Percentiles rank a stretch among this genome's conserved stretches.
These are phyloP conservation scores for Panthera tigris DNA, from an alignment of 2,113 vertebrate genomes.

Conservation along the genomic window DNA sequence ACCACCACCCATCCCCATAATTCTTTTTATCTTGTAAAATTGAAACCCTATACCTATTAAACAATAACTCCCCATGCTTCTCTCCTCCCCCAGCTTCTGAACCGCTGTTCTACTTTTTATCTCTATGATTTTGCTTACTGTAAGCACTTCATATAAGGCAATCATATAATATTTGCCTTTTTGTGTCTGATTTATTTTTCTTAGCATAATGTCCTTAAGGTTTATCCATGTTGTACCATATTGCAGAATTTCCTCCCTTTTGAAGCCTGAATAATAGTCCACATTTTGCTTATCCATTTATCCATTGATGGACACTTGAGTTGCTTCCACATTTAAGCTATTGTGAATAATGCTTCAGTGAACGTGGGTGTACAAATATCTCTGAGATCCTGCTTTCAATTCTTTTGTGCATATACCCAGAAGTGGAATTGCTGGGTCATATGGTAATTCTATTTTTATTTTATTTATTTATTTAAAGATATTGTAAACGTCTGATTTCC, in stretches of 20 bases:
- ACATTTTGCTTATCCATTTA: not conserved
- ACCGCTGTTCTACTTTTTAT: not conserved
- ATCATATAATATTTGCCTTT: not conserved
- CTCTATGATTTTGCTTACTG: not conserved
- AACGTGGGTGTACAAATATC: not conserved
- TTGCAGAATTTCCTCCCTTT: not conserved
- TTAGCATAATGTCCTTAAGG: not conserved
- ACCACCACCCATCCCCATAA: not conserved
- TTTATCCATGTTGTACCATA: not conserved
- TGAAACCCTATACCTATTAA: not conserved
- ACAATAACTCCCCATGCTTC: not conserved
- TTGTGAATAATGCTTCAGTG: not conserved
- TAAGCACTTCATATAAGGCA: not conserved
- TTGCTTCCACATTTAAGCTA: not conserved
- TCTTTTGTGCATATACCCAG: not conserved
- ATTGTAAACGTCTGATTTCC: no score
- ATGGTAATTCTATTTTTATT: not conserved
- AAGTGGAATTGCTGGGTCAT: not conserved
- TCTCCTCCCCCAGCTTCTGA: not conserved
- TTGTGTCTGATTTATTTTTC: not conserved
- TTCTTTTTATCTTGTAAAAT: conserved; percentile 1
- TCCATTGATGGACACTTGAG: not conserved
- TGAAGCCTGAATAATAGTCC: not conserved
- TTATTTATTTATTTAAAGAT: not conserved
- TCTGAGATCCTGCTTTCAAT: not conserved